Base-by-base conservation (phyloP, 2,797 vertebrate species). In the Nyctibius grandis region DNA sequence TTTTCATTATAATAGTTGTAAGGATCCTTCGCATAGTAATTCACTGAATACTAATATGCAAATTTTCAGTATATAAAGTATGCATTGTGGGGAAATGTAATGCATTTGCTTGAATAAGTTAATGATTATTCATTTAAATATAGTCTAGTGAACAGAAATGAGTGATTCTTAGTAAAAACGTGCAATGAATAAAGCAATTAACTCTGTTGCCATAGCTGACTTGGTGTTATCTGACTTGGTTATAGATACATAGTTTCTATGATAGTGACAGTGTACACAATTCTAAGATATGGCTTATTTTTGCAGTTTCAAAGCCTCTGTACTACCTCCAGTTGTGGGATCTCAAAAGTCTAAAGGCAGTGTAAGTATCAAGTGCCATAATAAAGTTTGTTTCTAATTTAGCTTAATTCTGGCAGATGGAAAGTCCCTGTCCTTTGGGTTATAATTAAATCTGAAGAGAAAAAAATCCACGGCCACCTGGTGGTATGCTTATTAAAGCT, bases 291-390 rank as follows among this genome's bases (percentile, higher is more conserved):
- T 14, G 47, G 34, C 80, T 97, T 97, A 40, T 97, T 97, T 97
- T 89, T 95, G 34, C 98, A 99, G 99, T 79, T 99, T 98, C 91
- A 99, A 99, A 97, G 97, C 98, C 14, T 98, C 98, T 44, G 99
- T 98, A 18, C 97, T 99, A 15, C 99, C 99, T 56, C 99, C 99
- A 0, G 97, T 99, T 95, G 98, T 98, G 96, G 98, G 98, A 98
- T 98, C 97, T 94, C 98, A 98, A 84, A 99, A 98, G 94, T 98
- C 98, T 93, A 99, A 99, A 96, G 98, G 98, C 97, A 99, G 98
- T n/a, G 99, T 99, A 98, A 99, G 99, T 98, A 97, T 91, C 51
- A 75, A 72, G 88, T 51, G 23, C 68, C 48, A 67, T 89, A 57
- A 50, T 80, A 67, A 81, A 57, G 33, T 78, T 74, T 91, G 42